Percentiles rank a stretch among this genome's conserved stretches.
Evolutionary conservation across 2,113 vertebrate genomes (phyloP).

Genomic region (Triplophysa dalaica): DNA sequence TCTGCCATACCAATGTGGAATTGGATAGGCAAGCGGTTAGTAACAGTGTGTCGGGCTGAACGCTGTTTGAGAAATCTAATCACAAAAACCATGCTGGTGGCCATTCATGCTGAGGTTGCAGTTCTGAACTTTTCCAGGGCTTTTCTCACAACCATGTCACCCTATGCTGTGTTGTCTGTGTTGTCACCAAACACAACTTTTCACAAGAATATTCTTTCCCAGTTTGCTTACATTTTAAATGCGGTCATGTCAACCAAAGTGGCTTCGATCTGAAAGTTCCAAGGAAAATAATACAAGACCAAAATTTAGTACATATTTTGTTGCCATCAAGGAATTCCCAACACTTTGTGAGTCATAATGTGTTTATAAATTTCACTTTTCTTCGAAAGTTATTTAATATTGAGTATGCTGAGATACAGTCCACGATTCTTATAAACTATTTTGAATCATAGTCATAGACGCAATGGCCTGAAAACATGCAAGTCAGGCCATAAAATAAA

Average conservation of each 20-base stretch:
- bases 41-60: slow-evolving; percentile 29
- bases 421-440: background rate
- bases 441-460: background rate
- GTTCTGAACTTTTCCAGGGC: background rate
- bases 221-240: background rate
- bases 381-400: too few relatives aligned
- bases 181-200: background rate
- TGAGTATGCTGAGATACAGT: background rate
- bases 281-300: background rate
- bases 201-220: background rate
- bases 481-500: background rate
- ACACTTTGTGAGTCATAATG: background rate
- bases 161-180: background rate
- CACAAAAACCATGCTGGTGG: background rate
- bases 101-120: background rate
- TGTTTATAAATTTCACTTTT: background rate
- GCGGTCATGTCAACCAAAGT: background rate
- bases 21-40: slow-evolving; percentile 46
- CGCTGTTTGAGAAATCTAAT: background rate
- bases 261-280: background rate
- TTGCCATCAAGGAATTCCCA: background rate
- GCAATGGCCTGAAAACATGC: background rate
- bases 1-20: slow-evolving; percentile 55
- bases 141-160: background rate
- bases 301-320: background rate